Percentiles rank a stretch among this genome's conserved stretches.
These are phyloP conservation scores for Melanchra persicariae DNA, from an alignment of 2,888 invertebrate species.

Conservation along the genomic window DNA sequence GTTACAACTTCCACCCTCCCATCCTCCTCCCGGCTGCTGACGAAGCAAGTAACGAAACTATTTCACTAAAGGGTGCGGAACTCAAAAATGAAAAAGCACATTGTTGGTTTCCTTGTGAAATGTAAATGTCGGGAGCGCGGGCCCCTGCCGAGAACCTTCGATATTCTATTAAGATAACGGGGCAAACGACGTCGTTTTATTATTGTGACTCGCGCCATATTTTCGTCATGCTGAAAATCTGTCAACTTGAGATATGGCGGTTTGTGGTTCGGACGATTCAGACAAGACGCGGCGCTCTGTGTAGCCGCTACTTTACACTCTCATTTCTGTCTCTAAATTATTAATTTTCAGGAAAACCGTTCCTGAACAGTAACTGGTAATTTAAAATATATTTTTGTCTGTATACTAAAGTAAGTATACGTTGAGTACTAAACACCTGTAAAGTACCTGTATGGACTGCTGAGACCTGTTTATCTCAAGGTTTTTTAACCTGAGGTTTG, in stretches of 20 bases:
- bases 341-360: not conserved
- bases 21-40: constrained; percentile 38
- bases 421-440: no score
- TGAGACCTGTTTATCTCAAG: no score
- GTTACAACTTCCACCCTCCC: not conserved
- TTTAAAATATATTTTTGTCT: not conserved
- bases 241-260: constrained; percentile 82
- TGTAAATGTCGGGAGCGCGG: constrained; percentile 65
- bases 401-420: no score
- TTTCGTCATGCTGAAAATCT: constrained; percentile 83
- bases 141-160: constrained; percentile 64
- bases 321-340: no score
- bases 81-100: constrained; percentile 66
- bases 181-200: constrained; percentile 70
- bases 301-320: no score
- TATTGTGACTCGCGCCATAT: constrained; percentile 81
- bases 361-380: not conserved
- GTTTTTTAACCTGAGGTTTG: no score
- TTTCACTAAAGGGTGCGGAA: constrained; percentile 63
- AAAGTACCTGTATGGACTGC: no score
- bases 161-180: constrained; percentile 89
- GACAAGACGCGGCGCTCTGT: constrained; percentile 18
- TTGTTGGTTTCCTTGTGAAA: constrained; percentile 61
- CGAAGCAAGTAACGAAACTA: constrained; percentile 64
- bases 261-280: constrained; percentile 25